Percentiles rank a stretch among this genome's conserved stretches.
Conservation (phyloP, 1,140 invertebrate species). For the Anagrus nilaparvatae region DNA sequence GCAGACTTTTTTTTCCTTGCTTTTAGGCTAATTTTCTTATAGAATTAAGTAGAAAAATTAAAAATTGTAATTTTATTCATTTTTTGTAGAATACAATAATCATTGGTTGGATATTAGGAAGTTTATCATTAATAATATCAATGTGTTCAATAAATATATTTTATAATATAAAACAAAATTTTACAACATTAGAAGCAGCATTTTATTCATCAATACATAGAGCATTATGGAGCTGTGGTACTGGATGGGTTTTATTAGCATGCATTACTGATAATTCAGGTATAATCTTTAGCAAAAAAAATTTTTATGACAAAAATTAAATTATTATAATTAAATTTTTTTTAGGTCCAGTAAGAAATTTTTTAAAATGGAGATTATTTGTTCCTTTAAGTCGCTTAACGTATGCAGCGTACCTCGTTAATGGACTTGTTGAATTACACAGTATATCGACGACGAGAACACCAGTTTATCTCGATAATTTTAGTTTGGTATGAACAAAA, state of each 20-base stretch:
- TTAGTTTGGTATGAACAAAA: conserved; percentile 44
- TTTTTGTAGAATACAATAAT: conserved; percentile 44
- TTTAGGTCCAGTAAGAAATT: conserved; percentile 47
- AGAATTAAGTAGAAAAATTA: too few relatives aligned
- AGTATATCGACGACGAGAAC: conserved; percentile 45
- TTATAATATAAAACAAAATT: conserved; percentile 48
- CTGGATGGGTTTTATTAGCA: conserved; percentile 60
- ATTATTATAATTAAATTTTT: conserved; percentile 17
- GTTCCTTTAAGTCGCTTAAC: conserved; percentile 54
- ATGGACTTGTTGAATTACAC: conserved; percentile 55
- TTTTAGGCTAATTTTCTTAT: too few relatives aligned
- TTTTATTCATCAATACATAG: conserved; percentile 56
- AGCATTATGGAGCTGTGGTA: conserved; percentile 52
- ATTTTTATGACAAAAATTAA: conserved; percentile 8
- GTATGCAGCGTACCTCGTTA: conserved; percentile 63
- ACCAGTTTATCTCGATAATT: conserved; percentile 41
- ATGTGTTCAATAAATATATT: conserved; percentile 52
- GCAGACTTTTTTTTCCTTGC: too few relatives aligned
- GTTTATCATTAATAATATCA: conserved; percentile 44
- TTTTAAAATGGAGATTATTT: conserved; percentile 54
- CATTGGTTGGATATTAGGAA: conserved; percentile 47
- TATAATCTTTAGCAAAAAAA: conserved; percentile 23
- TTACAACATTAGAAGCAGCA: conserved; percentile 48
- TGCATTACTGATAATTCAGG: conserved; percentile 63
- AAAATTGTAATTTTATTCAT: conserved; percentile 5